These are phyloP conservation scores for Psittacara wagleri DNA, from an alignment of 2,113 vertebrate genomes.

Conservation along the genomic window DNA sequence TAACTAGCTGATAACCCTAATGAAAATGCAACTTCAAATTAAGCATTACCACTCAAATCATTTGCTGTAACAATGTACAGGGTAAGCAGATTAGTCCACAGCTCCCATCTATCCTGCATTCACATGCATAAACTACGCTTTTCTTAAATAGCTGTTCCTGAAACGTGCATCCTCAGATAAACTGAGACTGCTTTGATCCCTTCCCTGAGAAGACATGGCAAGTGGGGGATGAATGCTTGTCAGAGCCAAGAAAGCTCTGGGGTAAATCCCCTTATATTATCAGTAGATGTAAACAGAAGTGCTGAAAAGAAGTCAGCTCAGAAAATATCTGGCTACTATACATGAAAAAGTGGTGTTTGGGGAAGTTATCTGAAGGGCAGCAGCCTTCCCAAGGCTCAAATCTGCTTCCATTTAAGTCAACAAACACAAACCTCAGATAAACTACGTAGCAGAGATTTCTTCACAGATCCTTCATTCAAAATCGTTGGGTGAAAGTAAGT, in stretches of 20 bases:
- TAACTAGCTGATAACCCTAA: conserved; percentile 5
- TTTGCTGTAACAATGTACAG: neutral
- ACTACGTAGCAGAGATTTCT: neutral
- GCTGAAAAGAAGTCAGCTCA: neutral
- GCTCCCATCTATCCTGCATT: neutral
- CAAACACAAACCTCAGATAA: neutral
- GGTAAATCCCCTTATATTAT: neutral
- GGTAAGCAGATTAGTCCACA: neutral
- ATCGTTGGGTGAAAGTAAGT: neutral
- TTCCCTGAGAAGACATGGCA: neutral
- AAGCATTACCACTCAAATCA: neutral
- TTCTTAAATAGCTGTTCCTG: neutral
- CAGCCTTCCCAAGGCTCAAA: neutral
- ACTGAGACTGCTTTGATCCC: neutral
- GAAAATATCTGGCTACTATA: neutral
- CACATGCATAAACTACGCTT: neutral
- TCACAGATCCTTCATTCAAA: neutral
- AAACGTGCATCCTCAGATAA: neutral
- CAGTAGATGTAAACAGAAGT: neutral
- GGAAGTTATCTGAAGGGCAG: neutral
- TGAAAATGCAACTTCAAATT: conserved; percentile 19
- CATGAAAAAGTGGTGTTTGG: neutral
- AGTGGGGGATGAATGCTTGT: neutral
- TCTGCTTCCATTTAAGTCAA: neutral
- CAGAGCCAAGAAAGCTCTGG: neutral